Evolutionary conservation across 2,888 invertebrate genomes (phyloP).

Genomic region (Parochlus steinenii): DNA sequence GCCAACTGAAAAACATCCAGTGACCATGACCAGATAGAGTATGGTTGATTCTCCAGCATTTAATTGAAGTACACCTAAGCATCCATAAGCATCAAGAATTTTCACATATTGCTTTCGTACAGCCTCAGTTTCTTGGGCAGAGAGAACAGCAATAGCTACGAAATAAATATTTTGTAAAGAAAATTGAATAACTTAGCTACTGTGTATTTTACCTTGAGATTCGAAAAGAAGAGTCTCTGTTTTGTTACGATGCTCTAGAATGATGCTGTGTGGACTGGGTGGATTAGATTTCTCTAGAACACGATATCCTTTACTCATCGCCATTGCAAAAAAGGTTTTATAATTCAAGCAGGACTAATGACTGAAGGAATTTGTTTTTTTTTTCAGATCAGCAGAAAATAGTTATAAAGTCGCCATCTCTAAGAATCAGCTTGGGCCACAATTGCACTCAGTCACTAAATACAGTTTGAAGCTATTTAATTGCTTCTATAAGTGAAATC

Average conservation of each 20-base stretch:
- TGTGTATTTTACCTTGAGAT: conserved; percentile 78
- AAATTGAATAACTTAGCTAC: conserved; percentile 59
- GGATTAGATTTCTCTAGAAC: conserved; percentile 77
- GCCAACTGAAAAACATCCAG: conserved; percentile 91
- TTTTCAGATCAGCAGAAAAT: too few relatives aligned
- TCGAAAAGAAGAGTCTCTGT: conserved; percentile 80
- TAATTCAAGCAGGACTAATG: too few relatives aligned
- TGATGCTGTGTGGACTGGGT: conserved; percentile 74
- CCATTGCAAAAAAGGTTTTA: too few relatives aligned
- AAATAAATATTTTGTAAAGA: conserved; percentile 4
- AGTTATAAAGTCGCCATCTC: too few relatives aligned
- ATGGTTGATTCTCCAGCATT: conserved; percentile 71
- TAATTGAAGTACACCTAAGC: conserved; percentile 81
- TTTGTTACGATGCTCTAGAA: conserved; percentile 76
- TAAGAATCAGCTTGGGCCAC: too few relatives aligned
- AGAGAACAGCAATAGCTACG: conserved; percentile 16
- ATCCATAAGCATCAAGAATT: conserved; percentile 87
- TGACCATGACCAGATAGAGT: conserved; percentile 81
- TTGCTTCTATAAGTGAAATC: too few relatives aligned
- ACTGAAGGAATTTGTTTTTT: too few relatives aligned
- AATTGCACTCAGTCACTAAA: too few relatives aligned
- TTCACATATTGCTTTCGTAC: conserved; percentile 81
- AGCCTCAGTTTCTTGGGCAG: conserved; percentile 73
- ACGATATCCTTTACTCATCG: conserved; percentile 86
- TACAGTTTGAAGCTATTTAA: too few relatives aligned